These are phyloP conservation scores for Tichodroma muraria DNA, from an alignment of 2,113 vertebrate species.

Conservation along the genomic window DNA sequence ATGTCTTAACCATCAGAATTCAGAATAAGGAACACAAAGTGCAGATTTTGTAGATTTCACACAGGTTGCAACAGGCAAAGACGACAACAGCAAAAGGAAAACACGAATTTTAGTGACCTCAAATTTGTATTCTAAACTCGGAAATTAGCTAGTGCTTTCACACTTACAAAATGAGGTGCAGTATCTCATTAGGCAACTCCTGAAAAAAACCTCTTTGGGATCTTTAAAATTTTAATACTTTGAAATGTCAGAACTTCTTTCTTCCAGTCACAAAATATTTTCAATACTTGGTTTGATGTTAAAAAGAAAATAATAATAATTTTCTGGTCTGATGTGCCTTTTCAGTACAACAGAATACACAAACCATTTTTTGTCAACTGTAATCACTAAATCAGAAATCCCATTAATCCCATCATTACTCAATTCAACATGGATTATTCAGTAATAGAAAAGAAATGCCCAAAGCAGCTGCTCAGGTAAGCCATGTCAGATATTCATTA, in stretches of 20 bases:
- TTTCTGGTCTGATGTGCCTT: neutral
- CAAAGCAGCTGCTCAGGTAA: conserved; percentile 32
- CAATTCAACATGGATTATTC: conserved; percentile 6
- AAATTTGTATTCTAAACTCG: neutral
- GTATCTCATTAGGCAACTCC: neutral
- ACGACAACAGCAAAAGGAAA: neutral
- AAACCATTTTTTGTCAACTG: conserved; percentile 9
- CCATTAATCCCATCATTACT: conserved; percentile 20
- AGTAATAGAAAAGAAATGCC: neutral
- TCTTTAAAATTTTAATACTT: neutral
- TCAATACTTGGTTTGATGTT: neutral
- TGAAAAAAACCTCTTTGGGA: neutral
- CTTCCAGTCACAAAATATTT: neutral
- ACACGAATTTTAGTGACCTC: neutral
- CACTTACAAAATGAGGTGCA: neutral
- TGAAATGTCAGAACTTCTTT: neutral
- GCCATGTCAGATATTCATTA: neutral
- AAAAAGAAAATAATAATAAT: neutral
- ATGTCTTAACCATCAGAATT: neutral
- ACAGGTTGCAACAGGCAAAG: neutral
- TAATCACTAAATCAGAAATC: conserved; percentile 17
- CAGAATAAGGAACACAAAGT: neutral
- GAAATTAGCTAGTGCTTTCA: neutral
- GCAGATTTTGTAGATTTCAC: neutral
- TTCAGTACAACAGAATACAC: neutral